Base-by-base conservation (phyloP, 2,113 vertebrate genomes). In the Tangachromis dhanisi region DNA sequence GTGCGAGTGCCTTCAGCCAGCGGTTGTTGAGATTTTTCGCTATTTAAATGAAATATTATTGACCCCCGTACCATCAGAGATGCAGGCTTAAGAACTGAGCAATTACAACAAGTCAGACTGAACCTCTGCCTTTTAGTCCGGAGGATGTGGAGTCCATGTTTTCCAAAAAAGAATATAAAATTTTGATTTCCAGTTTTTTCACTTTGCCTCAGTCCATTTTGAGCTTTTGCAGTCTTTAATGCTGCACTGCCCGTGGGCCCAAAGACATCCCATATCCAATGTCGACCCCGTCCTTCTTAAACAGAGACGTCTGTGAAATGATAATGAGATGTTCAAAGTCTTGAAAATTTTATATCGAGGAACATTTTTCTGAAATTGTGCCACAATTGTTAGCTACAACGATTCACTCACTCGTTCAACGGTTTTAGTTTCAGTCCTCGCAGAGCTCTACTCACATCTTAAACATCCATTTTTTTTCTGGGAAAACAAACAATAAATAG, bases 21-120 rank as follows among this genome's bases (percentile, higher is more conserved):
- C 2, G 3, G 9, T 31, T 59, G 13, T 31, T 17, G 55, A 31
- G 8, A 59, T 1, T 63, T 63, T 35, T 63, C 0, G 0, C 17
- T 7, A n/a, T 63, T 35, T 2, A 63, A 63, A 63, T 35, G 19
- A 38, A 68, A 21, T 68, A 4, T 38, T n/a, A 35, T 12, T 35
- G 17, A 21, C 19, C 33, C 33, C 35, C 7, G 1, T 38, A 24
- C 1, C 5, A 21, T 68, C 63, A 40, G 19, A 40, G 63, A 38
- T 68, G 63, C 19, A 66, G 17, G 6, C 17, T 38, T 8, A 35
- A 35, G 31, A 66, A 12, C 6, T 66, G 10, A 38, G 61, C 10
- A 38, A 2, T 66, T 35, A 66, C 33, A 35, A n/a, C 9, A 35
- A 66, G 31, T 38, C 10, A 12, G 33, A 38, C 10, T 6, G 61